Base-by-base conservation (phyloP, 2,888 invertebrate genomes). In the Leptura quadrifasciata region DNA sequence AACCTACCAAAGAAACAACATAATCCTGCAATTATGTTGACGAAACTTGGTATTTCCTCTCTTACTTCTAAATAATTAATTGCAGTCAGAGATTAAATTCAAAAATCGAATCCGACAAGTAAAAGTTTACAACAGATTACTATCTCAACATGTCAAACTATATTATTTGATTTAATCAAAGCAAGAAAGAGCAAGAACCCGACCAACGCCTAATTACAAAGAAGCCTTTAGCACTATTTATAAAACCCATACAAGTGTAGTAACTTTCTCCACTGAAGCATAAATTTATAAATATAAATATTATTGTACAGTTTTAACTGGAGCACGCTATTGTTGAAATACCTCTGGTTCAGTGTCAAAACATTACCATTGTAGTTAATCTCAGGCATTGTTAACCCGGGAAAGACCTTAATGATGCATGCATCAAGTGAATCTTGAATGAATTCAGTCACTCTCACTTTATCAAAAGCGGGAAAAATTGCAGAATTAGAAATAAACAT, bases 181-280 rank as follows among this genome's bases (percentile, higher is more conserved):
- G 9, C 20, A 54, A 60, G 24, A 31, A 55, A 20, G 31, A 31
- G 18, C 12, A 68, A 35, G 17, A 68, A 55, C 54, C 55, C 57
- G 68, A 57, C 10, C 68, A 57, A n/a, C 20, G 54, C 55, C 31
- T 57, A 61, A 60, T 71, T 71, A 71, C 47, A 60, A 71, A 52
- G 27, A 24, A 21, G 71, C 61, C 60, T 61, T 52, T 27, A 52
- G 71, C 71, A 52, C 21, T 61, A 17, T 24, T 35, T 17, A 61
- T 27, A 20, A 58, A 60, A 20, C 21, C n/a, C 58, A 24, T 39
- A 21, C 17, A 52, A 65, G 65, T 52, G 27, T 52, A 60, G 58
- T 39, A 60, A 71, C 71, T 71, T 71, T 71, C 71, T 71, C 71
- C 61, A 71, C 18, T 71, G 61, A 61, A 60, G 61, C 20, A 61